Conservation (phyloP, 2,888 invertebrate species). For the Sphaerophoria taeniata region DNA sequence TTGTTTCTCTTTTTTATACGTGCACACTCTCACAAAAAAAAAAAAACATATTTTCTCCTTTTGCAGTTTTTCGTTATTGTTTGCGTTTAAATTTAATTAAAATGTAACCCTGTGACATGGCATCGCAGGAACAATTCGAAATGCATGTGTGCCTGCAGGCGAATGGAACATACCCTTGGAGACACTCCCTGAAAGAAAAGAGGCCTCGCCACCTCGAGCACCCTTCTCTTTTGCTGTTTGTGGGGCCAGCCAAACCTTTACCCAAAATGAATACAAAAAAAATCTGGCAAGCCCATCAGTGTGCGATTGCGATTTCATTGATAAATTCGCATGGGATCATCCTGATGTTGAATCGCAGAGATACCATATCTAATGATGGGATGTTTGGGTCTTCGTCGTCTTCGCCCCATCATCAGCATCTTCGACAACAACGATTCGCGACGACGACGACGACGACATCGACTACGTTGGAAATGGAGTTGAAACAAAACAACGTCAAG, state of each 20-base stretch:
- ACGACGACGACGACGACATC: conserved; percentile 15
- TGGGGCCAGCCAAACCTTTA: neutral
- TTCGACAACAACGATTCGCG: conserved; percentile 61
- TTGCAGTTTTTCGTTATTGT: conserved; percentile 30
- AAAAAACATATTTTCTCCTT: conserved; percentile 24
- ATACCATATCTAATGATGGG: conserved; percentile 79
- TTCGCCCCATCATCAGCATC: conserved; percentile 53
- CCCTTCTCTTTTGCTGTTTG: neutral
- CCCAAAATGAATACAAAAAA: neutral
- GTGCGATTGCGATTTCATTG: conserved; percentile 73
- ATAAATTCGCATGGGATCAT: conserved; percentile 72
- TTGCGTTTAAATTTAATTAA: conserved; percentile 70
- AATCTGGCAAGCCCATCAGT: conserved; percentile 62
- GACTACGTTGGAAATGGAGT: conserved; percentile 11
- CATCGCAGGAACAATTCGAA: conserved; percentile 64
- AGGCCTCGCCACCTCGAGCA: conserved; percentile 57
- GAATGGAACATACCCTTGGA: conserved; percentile 65
- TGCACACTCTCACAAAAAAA: conserved; percentile 14
- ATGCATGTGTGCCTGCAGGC: conserved; percentile 64
- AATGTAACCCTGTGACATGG: conserved; percentile 70
- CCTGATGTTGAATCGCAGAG: conserved; percentile 77
- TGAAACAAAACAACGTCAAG: conserved; percentile 34
- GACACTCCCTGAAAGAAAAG: conserved; percentile 73
- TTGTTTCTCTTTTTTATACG: neutral
- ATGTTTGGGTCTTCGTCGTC: conserved; percentile 80